A percentile compares a stretch with the other conserved stretches of the same genome.
phyloP scores from a whole-genome alignment of 2,888 invertebrate genomes.

The Rhagophthalmus giganteus region DNA sequence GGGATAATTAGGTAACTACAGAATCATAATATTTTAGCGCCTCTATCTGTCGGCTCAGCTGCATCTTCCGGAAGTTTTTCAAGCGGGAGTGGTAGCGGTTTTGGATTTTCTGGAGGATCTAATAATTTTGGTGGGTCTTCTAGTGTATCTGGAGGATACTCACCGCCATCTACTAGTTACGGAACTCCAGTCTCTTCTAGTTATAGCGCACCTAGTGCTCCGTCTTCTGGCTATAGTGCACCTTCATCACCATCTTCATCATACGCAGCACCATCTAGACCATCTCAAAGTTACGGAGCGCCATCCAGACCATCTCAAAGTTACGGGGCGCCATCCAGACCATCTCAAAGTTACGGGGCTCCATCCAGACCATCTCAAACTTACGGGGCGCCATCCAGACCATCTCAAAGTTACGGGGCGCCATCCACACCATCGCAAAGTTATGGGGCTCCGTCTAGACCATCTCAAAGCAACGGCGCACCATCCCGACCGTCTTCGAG shows the following conservation, averaged over 20 bases:
- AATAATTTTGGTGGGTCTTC: no score
- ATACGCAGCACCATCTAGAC: neutral
- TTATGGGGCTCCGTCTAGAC: conserved; percentile 53
- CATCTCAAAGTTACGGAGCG: conserved; percentile 44
- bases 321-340: conserved; percentile 51
- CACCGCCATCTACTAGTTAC: conserved; percentile 61
- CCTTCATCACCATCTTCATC: neutral
- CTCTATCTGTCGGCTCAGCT: neutral
- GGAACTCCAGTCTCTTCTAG: conserved; percentile 40
- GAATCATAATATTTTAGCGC: no score
- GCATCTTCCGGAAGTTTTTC: neutral
- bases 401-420: conserved; percentile 43
- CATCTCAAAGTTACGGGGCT: neutral
- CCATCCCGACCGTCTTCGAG: neutral
- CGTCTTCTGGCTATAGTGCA: neutral
- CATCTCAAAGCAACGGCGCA: neutral
- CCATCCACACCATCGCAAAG: conserved; percentile 48
- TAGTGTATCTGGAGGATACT: conserved; percentile 54
- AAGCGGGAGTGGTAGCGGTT: neutral
- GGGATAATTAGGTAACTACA: neutral
- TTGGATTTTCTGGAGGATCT: neutral
- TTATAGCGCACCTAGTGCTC: neutral
- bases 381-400: conserved; percentile 60
- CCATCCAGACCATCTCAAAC: conserved; percentile 58
- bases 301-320: conserved; percentile 54